These are phyloP conservation scores for Lepus oiostolus DNA, from an alignment of 2,797 vertebrate genomes.

Conservation along the genomic window DNA sequence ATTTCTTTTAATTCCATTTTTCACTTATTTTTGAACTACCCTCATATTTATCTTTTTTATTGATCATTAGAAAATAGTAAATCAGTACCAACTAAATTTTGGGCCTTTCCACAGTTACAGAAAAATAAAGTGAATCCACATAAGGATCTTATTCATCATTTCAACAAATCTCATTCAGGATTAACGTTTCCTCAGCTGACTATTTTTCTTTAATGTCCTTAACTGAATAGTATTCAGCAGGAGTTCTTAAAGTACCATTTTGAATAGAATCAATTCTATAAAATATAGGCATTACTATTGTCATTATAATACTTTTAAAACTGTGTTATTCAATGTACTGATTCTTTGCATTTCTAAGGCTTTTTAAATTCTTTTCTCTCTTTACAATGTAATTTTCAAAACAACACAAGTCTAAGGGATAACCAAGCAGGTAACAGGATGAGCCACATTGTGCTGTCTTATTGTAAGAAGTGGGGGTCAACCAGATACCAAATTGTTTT, in stretches of 20 bases:
- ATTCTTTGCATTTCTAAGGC: background rate
- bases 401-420: constrained; percentile 71
- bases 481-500: constrained; percentile 70
- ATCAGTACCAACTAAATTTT: background rate
- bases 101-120: background rate
- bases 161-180: background rate
- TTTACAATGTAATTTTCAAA: constrained; percentile 73
- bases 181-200: background rate
- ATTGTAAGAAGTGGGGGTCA: constrained; percentile 68
- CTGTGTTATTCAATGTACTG: background rate
- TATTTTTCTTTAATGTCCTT: background rate
- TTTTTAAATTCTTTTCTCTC: constrained; percentile 65
- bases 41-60: background rate
- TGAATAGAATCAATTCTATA: background rate
- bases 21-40: too few relatives aligned
- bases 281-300: background rate
- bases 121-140: background rate
- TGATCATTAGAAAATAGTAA: background rate
- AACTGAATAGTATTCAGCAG: background rate
- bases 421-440: constrained; percentile 73
- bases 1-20: too few relatives aligned
- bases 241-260: constrained; percentile 21
- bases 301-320: constrained; percentile 26
- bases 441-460: constrained; percentile 58
- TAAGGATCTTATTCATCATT: background rate